Percentiles rank a stretch among this genome's conserved stretches.
Evolutionary conservation across 35 echinoderm and acorn worm genomes (phyloP).

Genomic region (Apostichopus californicus): DNA sequence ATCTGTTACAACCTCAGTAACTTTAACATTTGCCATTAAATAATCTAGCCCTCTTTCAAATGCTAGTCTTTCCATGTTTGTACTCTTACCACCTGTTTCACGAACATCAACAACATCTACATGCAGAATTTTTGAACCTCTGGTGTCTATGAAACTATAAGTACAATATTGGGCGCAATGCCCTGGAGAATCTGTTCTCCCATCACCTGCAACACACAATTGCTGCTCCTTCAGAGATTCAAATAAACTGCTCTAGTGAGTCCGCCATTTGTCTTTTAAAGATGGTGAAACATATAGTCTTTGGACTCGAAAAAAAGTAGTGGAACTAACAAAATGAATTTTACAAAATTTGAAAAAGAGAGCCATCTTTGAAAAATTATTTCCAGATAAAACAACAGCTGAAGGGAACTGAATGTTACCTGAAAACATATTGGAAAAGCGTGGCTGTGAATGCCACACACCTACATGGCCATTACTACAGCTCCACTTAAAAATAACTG

Average conservation of each 20-base stretch:
- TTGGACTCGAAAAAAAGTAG: too few species aligned
- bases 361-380: conserved; percentile 38
- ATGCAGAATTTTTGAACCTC: conserved; percentile 44
- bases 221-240: neutral
- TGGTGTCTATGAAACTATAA: conserved; percentile 27
- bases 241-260: neutral
- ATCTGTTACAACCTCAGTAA: conserved; percentile 46
- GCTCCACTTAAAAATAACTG: conserved; percentile 25
- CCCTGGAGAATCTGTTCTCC: conserved; percentile 52
- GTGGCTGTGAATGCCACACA: conserved; percentile 15
- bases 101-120: conserved; percentile 29
- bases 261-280: conserved; percentile 13
- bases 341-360: conserved; percentile 2
- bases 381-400: conserved; percentile 11
- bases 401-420: conserved; percentile 47
- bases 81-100: conserved; percentile 41
- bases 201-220: conserved; percentile 51
- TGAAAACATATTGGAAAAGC: conserved; percentile 48
- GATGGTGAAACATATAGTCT: conserved; percentile 42
- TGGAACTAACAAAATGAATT: too few species aligned
- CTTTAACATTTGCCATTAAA: conserved; percentile 33
- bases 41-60: conserved; percentile 59
- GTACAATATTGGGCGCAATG: conserved; percentile 53
- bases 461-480: conserved; percentile 14
- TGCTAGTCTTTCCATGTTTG: conserved; percentile 60